Percentiles rank a stretch among this genome's conserved stretches.
These are phyloP conservation scores for Procavia capensis DNA, from an alignment of 2,113 vertebrate genomes.

Conservation along the genomic window DNA sequence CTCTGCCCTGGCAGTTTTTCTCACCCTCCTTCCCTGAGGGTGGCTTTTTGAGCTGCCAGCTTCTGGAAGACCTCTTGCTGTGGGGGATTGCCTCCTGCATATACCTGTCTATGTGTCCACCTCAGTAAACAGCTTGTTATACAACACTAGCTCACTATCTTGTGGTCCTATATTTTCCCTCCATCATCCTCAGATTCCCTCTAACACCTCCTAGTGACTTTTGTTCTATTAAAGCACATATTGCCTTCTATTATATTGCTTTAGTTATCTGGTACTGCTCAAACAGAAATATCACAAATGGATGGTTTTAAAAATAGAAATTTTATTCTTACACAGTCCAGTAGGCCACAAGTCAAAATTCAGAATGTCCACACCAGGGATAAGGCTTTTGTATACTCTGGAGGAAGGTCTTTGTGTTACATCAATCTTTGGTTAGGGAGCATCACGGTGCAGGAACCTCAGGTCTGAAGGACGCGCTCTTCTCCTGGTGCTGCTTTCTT, in stretches of 20 bases:
- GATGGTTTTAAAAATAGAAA: too few species aligned
- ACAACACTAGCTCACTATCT: not conserved
- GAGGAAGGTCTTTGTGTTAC: too few species aligned
- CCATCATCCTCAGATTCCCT: not conserved
- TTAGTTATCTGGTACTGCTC: too few species aligned
- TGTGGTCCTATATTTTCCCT: not conserved
- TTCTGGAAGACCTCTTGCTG: not conserved
- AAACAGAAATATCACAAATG: too few species aligned
- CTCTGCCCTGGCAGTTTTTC: not conserved
- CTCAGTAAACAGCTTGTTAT: not conserved
- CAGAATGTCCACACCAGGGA: too few species aligned
- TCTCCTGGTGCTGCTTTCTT: too few species aligned
- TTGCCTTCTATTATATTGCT: not conserved
- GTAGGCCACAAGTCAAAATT: too few species aligned
- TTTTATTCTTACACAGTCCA: too few species aligned
- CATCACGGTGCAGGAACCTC: too few species aligned
- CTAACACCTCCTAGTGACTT: not conserved
- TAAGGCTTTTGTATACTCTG: too few species aligned
- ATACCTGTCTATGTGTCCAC: not conserved
- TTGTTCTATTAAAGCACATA: not conserved
- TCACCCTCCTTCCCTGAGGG: not conserved
- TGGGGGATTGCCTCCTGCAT: not conserved
- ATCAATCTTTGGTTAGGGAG: too few species aligned
- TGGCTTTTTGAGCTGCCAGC: not conserved
- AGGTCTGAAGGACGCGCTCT: too few species aligned